Evolutionary conservation across 1,140 invertebrate species (phyloP), one percentile per base, ranked within the genome.

Genomic region (Chrysopa pallens): DNA sequence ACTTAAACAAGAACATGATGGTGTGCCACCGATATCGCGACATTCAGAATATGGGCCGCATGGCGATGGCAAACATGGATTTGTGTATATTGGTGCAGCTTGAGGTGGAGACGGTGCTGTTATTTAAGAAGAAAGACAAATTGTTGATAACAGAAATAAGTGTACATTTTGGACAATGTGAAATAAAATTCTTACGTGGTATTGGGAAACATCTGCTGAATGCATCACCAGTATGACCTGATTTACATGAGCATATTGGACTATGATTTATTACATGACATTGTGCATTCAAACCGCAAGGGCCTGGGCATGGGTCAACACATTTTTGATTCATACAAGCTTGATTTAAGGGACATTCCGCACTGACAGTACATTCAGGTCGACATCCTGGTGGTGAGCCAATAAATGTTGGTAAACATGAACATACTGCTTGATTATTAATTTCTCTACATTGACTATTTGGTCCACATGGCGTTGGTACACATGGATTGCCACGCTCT

Each of bases 231-330:
- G 73, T 70, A 43, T 70, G 74, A 9, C 74, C 69, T 33, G 70
- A 64, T 36, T 74, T 70, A 58, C 86, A 91, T 42, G 74, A 79
- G 49, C 85, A 90, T 39, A 87, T 81, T 0, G 84, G 82, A 57
- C 84, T 84, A 53, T 90, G 86, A 52, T 84, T 80, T 38, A 78
- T 71, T 1, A 87, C 81, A 51, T 78, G 72, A 48, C 85, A 90
- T 12, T 74, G 61, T 15, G 84, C 78, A 52, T 84, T 79, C 12
- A 78, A 61, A 2, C 84, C 85, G 55, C 85, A 91, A 8, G 76
- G 78, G 28, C 77, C 77, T 11, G 71, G 64, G 50, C 86, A 92
- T 6, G 86, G 86, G 62, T 89, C 82, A 28, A 62, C 64, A 55
- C 84, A 89, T 58, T 84, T 86, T 48, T 80, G 74, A 48, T 77